phyloP scores from a whole-genome alignment of 2,797 vertebrate genomes.

The Margarornis squamiger region DNA sequence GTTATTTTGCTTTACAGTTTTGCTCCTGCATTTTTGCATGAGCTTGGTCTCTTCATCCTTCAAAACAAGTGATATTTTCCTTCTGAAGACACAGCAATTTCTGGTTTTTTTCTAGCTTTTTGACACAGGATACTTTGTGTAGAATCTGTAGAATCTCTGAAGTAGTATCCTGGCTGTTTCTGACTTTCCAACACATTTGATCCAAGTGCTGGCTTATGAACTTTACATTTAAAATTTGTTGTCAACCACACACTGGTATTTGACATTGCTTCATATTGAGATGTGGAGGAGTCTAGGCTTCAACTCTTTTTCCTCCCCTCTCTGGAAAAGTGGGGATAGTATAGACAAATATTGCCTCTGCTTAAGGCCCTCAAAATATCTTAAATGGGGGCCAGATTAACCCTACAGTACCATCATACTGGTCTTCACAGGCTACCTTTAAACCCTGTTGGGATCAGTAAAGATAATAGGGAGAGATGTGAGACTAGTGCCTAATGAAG shows the following conservation, averaged over 20 bases:
- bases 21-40: neutral
- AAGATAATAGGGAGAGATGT: neutral
- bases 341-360: neutral
- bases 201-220: neutral
- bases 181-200: neutral
- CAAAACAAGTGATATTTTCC: rapidly evolving
- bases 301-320: neutral
- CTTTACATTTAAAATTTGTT: neutral
- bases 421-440: neutral
- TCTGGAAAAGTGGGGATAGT: neutral
- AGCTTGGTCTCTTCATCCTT: neutral
- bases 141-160: neutral
- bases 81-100: neutral
- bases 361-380: neutral
- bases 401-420: neutral
- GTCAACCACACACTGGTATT: neutral
- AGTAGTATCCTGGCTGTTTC: neutral
- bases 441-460: neutral
- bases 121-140: neutral
- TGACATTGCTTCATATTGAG: neutral
- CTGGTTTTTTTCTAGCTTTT: neutral
- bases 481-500: neutral
- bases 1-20: neutral
- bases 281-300: neutral
- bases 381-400: neutral